Evolutionary conservation across 2,888 invertebrate genomes (phyloP), one percentile per base, ranked within the genome.

Genomic region (Drosophila robusta): DNA sequence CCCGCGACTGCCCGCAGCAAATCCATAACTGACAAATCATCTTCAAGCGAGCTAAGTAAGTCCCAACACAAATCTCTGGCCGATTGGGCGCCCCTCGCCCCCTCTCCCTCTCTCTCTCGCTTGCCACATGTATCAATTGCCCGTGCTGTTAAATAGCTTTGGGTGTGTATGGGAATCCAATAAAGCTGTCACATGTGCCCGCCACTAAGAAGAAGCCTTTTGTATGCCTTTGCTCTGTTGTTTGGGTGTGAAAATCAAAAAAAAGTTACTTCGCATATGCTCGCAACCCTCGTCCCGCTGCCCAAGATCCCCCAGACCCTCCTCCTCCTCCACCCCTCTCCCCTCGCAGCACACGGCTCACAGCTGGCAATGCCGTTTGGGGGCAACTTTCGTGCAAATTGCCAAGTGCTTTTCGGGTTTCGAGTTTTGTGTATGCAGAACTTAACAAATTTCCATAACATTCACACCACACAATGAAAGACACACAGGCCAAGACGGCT

Each of bases 401-500:
- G 75, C 75, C 74, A 73, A 75, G 75, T 75, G 75, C 72, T 82
- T 87, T 82, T 75, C 64, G 68, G 78, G 64, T 70, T 70, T 75
- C 61, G 61, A 72, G 68, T 75, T 72, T 75, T 72, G 71, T 85
- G 80, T 87, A 78, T 81, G 78, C 87, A 87, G 81, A 87, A 87
- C 86, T 85, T 82, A 82, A 84, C 84, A 87, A 84, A 84, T 84
- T 84, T 84, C 88, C 86, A 84, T 87, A 84, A 87, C 87, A 83
- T 83, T 82, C 87, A 87, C 82, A 87, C 87, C 78, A 67, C 69
- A 85, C 86, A 86, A 86, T 80, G 85, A 78, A 84, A 77, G 57
- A 54, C 68, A 80, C 62, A 72, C 68, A 68, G 56, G 7, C 55
- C 47, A 55, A 61, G 52, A 32, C 12, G 34, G 34, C 34, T 57